Evolutionary conservation across 2,888 invertebrate genomes (phyloP), one percentile per base, ranked within the genome.

Genomic region (Agrilus mali): DNA sequence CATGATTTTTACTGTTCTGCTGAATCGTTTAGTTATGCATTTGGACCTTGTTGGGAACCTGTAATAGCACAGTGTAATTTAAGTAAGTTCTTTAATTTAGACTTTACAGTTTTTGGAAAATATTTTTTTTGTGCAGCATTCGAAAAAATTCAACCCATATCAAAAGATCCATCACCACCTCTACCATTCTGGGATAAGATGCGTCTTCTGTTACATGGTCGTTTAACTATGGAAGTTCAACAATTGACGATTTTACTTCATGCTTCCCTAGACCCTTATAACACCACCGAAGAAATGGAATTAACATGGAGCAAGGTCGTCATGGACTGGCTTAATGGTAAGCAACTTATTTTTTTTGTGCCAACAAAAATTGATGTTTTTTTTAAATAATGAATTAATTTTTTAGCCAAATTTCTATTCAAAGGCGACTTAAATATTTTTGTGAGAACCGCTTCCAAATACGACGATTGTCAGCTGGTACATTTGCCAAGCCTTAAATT

Each of bases 21-120:
- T 56, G 82, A 86, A 41, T 82, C 84, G 52, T 88, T 81, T 61
- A 85, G 86, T 60, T 88, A 94, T 63, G 94, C 96, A 0, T 97
- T 98, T 62, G 98, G 98, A 0, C 95, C 97, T 0, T 97, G 97
- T 65, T 98, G 98, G 98, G 98, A 98, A 61, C 96, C 98, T 0
- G 92, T 90, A 13, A 82, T 93, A 44, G 88, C 93, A 0, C 88
- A 92, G 59, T 86, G 86, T 67, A 89, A 88, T 60, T 68, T 87
- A 10, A 78, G 84, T 79, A 52, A 64, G 53, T 40, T 38, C 8
- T 44, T 40, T 4, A 12, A 7, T 8, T 10, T 22, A 4, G 22
- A 22, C 22, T 22, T 22, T 22, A 22, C 3, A 22, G 22, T 6
- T 6, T 22, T 22, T 17, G 17, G 20, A 27, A 27, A 27, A 27